These are phyloP conservation scores for Eleginops maclovinus DNA, from an alignment of 2,113 vertebrate species.

Conservation along the genomic window DNA sequence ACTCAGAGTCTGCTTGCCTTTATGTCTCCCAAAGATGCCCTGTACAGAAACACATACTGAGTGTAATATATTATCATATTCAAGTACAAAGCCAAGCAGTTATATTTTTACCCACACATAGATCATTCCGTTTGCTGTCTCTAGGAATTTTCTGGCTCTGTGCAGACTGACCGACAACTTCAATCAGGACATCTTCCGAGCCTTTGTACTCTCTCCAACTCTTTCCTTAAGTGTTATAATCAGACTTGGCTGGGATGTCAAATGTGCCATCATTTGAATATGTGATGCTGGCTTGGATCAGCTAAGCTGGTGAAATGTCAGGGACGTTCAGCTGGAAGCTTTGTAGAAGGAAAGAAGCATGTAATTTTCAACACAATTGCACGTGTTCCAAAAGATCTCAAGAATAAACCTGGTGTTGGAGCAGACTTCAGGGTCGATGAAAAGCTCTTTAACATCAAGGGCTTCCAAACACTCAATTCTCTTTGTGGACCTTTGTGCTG, in stretches of 20 bases:
- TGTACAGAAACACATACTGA: constrained; percentile 1
- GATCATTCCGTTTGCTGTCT: constrained; percentile 20
- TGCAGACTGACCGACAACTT: constrained; percentile 38
- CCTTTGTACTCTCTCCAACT: constrained; percentile 47
- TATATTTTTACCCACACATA: constrained; percentile 11
- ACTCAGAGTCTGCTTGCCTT: constrained; percentile 25
- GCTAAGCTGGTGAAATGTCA: constrained; percentile 33
- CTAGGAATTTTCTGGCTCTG: constrained; percentile 15
- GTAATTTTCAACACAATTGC: constrained; percentile 39
- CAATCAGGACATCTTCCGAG: constrained; percentile 54
- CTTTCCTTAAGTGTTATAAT: constrained; percentile 44
- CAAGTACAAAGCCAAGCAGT: constrained; percentile 4
- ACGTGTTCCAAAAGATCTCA: constrained; percentile 2
- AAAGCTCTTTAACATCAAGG: constrained; percentile 41
- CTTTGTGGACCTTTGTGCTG: neutral
- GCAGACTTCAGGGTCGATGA: constrained; percentile 20
- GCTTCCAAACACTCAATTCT: constrained; percentile 30
- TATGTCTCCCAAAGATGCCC: constrained; percentile 4
- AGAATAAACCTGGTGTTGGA: constrained; percentile 7
- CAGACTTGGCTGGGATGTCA: constrained; percentile 34
- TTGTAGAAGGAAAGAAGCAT: constrained; percentile 17
- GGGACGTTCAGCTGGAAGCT: constrained; percentile 35
- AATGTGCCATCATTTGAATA: constrained; percentile 51
- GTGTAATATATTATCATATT: constrained; percentile 16
- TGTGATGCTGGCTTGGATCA: constrained; percentile 51